Evolutionary conservation across 2,113 vertebrate species (phyloP).

Genomic region (Spermophilus dauricus): DNA sequence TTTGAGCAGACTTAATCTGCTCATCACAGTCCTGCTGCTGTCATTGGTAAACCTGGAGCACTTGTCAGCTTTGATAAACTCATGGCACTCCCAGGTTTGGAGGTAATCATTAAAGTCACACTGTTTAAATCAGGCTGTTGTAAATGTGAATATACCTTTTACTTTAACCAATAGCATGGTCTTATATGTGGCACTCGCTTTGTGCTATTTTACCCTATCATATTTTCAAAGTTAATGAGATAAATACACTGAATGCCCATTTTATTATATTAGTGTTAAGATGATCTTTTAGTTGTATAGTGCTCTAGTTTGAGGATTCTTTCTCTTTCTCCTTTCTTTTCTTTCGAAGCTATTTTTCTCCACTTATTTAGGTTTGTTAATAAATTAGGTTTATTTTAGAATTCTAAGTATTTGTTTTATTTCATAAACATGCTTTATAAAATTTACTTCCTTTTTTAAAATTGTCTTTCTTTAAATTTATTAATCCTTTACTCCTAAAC

Average conservation of each 20-base stretch:
- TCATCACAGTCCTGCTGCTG: slow-evolving; percentile 21
- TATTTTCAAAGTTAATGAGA: slow-evolving; percentile 28
- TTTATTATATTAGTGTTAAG: slow-evolving; percentile 37
- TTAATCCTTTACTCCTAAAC: slow-evolving; percentile 52
- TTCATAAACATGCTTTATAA: background rate
- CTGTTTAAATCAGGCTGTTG: slow-evolving; percentile 42
- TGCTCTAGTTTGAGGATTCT: slow-evolving; percentile 22
- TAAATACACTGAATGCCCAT: background rate
- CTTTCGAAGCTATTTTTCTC: background rate
- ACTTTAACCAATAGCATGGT: background rate
- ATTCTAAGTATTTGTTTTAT: slow-evolving; percentile 59
- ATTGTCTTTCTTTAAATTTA: slow-evolving; percentile 25
- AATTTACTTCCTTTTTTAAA: too few species aligned
- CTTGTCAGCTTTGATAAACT: slow-evolving; percentile 62
- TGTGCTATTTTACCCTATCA: background rate
- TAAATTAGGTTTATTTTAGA: slow-evolving; percentile 60
- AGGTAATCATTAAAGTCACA: slow-evolving; percentile 31
- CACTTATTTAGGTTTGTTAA: slow-evolving; percentile 32
- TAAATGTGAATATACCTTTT: slow-evolving; percentile 30
- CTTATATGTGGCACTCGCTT: background rate
- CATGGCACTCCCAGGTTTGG: slow-evolving; percentile 3
- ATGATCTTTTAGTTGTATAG: background rate
- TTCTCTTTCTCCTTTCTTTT: background rate
- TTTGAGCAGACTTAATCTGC: slow-evolving; percentile 38
- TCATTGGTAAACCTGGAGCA: slow-evolving; percentile 26